These are phyloP conservation scores for Bimastos eiseni DNA, from an alignment of 2,888 invertebrate species.

Conservation along the genomic window DNA sequence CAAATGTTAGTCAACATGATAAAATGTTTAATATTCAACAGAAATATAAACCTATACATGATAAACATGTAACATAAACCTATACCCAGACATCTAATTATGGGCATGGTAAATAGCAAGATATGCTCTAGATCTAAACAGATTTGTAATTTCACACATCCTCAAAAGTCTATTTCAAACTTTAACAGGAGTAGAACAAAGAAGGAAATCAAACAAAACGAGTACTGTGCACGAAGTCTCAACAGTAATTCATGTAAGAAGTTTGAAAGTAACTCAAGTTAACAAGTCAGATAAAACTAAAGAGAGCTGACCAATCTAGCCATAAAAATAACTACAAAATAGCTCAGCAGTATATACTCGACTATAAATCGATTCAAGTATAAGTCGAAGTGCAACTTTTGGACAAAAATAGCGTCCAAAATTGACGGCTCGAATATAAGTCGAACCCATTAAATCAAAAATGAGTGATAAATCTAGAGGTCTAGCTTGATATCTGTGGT, in stretches of 20 bases:
- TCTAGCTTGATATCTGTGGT: too few relatives aligned
- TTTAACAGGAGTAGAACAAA: not conserved
- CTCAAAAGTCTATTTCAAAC: not conserved
- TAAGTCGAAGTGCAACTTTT: too few relatives aligned
- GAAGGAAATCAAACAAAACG: not conserved
- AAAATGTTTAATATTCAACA: conserved; percentile 1
- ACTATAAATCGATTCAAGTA: too few relatives aligned
- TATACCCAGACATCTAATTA: not conserved
- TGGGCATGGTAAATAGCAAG: not conserved
- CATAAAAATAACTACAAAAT: not conserved
- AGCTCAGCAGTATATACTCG: not conserved
- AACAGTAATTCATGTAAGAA: too few relatives aligned
- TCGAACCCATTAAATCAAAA: too few relatives aligned
- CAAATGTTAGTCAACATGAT: not conserved
- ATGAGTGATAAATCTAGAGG: too few relatives aligned
- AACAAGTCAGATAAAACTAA: not conserved
- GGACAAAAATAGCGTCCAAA: too few relatives aligned
- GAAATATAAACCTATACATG: not conserved
- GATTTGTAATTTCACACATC: not conserved
- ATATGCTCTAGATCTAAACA: not conserved
- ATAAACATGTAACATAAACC: not conserved
- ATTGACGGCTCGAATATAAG: too few relatives aligned
- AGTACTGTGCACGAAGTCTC: not conserved
- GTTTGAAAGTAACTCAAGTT: too few relatives aligned
- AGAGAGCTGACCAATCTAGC: not conserved